Base-by-base conservation (phyloP, 2,888 invertebrate species). In the Capitulum mitella region DNA sequence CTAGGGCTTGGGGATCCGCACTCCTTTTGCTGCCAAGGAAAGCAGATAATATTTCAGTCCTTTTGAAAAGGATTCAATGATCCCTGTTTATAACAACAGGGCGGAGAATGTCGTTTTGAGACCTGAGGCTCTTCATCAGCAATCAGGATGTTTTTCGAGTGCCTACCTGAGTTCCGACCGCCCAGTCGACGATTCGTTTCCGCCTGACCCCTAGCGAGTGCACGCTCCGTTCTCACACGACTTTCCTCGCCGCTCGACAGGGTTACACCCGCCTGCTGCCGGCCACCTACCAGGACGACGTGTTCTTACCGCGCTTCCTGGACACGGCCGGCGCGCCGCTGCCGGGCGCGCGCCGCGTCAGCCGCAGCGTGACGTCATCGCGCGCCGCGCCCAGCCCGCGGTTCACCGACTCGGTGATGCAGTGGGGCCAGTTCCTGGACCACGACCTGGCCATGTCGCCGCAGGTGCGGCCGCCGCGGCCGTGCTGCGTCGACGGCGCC, bases 271-370 rank as follows among this genome's bases (percentile, higher is more conserved):
- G 70, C 10, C 70, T 70, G 70, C 48, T 78, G 58, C 58, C 46
- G 5, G 29, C 61, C 16, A 14, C 34, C 26, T 79, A 48, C 79
- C 81, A 80, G 32, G 82, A 82, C 77, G 82, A 81, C 74, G 80
- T 82, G 40, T 81, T 81, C 58, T 46, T 74, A 89, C 64, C 88
- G 88, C 80, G 90, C 91, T 29, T 86, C 86, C 79, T 85, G 86
- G 70, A 40, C 26, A 61, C 84, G 61, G 19, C 51, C 3, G 84
- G 82, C 32, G 83, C 81, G 0, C 80, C 82, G 1, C 87, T 95
- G 2, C 93, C 95, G 2, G 93, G 92, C 77, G 90, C 95, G 0
- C 87, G 95, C 48, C 89, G 90, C 80, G 90, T 95, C 82, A 93
- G 93, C 84, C 87, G 90, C 16, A 84, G 88, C 3, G 89, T 92